Percentiles rank a stretch among this genome's conserved stretches.
Evolutionary conservation across 2,888 invertebrate species (phyloP).

Genomic region (Acrobasis consociella): DNA sequence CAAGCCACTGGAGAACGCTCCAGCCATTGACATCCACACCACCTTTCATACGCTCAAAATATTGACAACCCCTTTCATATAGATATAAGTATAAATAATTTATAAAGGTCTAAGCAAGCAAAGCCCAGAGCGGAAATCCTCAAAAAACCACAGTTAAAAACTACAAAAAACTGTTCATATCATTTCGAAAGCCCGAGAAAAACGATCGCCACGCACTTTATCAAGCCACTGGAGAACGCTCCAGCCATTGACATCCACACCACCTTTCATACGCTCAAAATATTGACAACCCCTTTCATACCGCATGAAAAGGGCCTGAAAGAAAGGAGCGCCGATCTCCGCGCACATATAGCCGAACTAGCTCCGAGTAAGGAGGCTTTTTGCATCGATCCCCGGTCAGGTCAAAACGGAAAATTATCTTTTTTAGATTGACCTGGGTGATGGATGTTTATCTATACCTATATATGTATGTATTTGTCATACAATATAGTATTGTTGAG

Average conservation of each 20-base stretch:
- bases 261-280: conserved; percentile 77
- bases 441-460: too few relatives aligned
- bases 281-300: conserved; percentile 78
- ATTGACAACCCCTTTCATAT: conserved; percentile 80
- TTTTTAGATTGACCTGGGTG: too few relatives aligned
- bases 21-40: conserved; percentile 67
- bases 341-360: conserved; percentile 14
- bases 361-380: conserved; percentile 43
- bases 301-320: conserved; percentile 66
- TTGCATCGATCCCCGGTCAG: too few relatives aligned
- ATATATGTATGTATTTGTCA: too few relatives aligned
- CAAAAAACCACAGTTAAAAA: too few relatives aligned
- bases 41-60: conserved; percentile 78
- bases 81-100: too few relatives aligned
- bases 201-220: conserved; percentile 24
- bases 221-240: conserved; percentile 54
- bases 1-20: conserved; percentile 54
- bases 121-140: too few relatives aligned
- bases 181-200: not conserved
- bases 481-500: too few relatives aligned
- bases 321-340: conserved; percentile 73
- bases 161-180: too few relatives aligned
- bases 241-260: conserved; percentile 68
- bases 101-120: too few relatives aligned
- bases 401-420: too few relatives aligned